phyloP scores from a whole-genome alignment of 2,888 invertebrate species.

The Tanaodytes sp. region DNA sequence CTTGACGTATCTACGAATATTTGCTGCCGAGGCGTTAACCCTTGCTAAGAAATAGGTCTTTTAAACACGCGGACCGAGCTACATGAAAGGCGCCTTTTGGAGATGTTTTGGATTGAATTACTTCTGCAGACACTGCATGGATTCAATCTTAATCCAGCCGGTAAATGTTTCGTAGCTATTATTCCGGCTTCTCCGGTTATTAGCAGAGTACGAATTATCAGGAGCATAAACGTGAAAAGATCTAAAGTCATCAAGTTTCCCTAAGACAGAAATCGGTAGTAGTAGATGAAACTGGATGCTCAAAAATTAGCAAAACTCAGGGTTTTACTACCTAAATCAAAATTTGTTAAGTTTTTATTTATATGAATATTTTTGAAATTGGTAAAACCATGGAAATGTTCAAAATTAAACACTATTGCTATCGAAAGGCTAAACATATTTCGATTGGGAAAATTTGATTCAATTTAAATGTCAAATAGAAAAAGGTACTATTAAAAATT shows the following conservation, averaged over 20 bases:
- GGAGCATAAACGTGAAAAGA: too few relatives aligned
- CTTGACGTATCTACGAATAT: constrained; percentile 9
- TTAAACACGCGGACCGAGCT: neutral
- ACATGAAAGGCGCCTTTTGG: constrained; percentile 32
- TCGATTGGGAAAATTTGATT: too few relatives aligned
- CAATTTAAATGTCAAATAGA: too few relatives aligned
- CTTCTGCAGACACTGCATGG: constrained; percentile 29
- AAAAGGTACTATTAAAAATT: too few relatives aligned
- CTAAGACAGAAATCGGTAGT: too few relatives aligned
- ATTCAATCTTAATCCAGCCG: constrained; percentile 40
- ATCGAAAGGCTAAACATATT: too few relatives aligned
- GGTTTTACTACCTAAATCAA: neutral
- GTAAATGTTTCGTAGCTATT: constrained; percentile 42
- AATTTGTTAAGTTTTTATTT: neutral
- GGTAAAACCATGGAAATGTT: too few relatives aligned
- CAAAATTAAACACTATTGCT: neutral
- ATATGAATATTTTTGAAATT: too few relatives aligned
- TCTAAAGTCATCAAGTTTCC: too few relatives aligned
- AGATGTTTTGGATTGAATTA: constrained; percentile 38
- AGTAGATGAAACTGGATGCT: too few relatives aligned
- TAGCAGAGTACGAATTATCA: too few relatives aligned
- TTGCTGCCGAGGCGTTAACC: constrained; percentile 1
- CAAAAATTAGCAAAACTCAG: constrained; percentile 19
- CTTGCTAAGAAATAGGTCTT: constrained; percentile 26
- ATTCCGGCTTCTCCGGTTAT: too few relatives aligned